Percentiles rank a stretch among this genome's conserved stretches.
Conservation (phyloP, 2,797 vertebrate genomes). For the Thunnus albacares region DNA sequence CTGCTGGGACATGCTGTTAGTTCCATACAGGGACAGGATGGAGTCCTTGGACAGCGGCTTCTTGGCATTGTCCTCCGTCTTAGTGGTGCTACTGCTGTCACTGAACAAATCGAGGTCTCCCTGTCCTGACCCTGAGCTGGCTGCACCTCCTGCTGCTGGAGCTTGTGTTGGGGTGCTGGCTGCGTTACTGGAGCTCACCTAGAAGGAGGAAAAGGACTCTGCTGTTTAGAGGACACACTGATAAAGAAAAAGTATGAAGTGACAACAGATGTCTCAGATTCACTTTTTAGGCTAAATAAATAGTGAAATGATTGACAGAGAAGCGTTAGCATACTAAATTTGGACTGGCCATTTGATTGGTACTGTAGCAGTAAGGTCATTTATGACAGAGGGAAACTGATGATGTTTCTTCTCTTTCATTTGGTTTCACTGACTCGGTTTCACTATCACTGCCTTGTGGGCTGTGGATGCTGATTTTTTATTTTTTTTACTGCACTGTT, state of each 20-base stretch:
- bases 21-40: slow-evolving; percentile 97
- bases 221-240: not conserved
- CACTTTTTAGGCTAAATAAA: too few species aligned
- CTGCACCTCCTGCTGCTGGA: slow-evolving; percentile 71
- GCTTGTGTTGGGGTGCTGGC: slow-evolving; percentile 20
- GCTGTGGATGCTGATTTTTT: slow-evolving; percentile 31
- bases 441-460: slow-evolving; percentile 33
- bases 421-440: not conserved
- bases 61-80: slow-evolving; percentile 92
- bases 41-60: slow-evolving; percentile 98
- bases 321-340: not conserved
- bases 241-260: not conserved
- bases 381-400: not conserved
- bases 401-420: slow-evolving; percentile 16
- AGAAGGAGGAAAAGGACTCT: not conserved
- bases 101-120: slow-evolving; percentile 95
- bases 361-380: not conserved
- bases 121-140: slow-evolving; percentile 83
- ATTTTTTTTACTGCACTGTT: slow-evolving; percentile 17
- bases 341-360: too few species aligned
- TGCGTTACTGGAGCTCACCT: slow-evolving; percentile 89
- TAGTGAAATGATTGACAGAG: too few species aligned
- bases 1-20: slow-evolving; percentile 91
- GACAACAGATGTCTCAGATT: not conserved
- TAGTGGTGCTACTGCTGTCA: slow-evolving; percentile 88